phyloP scores from a whole-genome alignment of 30 jellyfish, hydroid and myxozoan species.

The Pseudorhiza aurosa region DNA sequence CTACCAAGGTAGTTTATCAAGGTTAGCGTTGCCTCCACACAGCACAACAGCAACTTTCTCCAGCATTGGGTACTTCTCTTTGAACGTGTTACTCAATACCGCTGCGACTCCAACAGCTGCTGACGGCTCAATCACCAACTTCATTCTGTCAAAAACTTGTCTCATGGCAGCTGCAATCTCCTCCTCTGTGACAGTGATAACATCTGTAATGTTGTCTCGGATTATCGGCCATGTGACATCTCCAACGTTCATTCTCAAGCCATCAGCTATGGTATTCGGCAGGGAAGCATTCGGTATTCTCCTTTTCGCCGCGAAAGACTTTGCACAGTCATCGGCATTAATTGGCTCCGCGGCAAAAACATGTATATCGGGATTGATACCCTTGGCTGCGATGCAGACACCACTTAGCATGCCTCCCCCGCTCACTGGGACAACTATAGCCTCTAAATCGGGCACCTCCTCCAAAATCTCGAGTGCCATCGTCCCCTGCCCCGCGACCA shows the following conservation, averaged over 20 bases:
- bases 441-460: conserved; percentile 74
- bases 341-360: conserved; percentile 78
- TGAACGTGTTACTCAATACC: conserved; percentile 9
- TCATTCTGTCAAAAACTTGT: conserved; percentile 64
- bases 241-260: conserved; percentile 70
- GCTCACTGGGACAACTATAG: conserved; percentile 66
- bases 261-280: conserved; percentile 82
- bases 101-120: conserved; percentile 79
- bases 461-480: conserved; percentile 71
- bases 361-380: conserved; percentile 51
- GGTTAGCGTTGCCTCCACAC: conserved; percentile 81
- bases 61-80: background rate
- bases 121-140: conserved; percentile 77
- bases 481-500: conserved; percentile 75
- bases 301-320: conserved; percentile 61
- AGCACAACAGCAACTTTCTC: conserved; percentile 46
- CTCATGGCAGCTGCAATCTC: conserved; percentile 67
- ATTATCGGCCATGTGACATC: conserved; percentile 80
- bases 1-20: conserved; percentile 63
- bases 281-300: conserved; percentile 15
- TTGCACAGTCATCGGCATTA: conserved; percentile 78
- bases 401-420: conserved; percentile 87
- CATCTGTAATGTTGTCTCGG: conserved; percentile 57
- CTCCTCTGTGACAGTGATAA: conserved; percentile 57
- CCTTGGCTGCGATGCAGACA: conserved; percentile 73